Conservation (phyloP, 1,140 invertebrate genomes). For the Tyrophagus putrescentiae region DNA sequence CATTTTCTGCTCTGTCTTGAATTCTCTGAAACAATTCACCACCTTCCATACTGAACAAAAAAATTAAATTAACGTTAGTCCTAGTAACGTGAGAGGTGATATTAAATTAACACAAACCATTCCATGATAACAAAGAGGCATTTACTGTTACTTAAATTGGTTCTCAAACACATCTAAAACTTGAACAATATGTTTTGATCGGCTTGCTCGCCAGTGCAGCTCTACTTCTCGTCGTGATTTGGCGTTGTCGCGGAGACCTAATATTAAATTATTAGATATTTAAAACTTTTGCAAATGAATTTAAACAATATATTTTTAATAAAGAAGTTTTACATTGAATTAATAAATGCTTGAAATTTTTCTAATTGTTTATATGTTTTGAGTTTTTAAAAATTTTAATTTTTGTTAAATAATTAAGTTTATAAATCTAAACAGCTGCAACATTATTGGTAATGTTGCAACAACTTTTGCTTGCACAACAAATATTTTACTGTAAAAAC, state of each 20-base stretch:
- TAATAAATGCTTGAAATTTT: too few species aligned
- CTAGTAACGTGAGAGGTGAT: neutral
- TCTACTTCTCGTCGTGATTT: constrained; percentile 89
- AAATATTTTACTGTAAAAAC: too few species aligned
- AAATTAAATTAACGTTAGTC: constrained; percentile 46
- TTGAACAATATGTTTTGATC: constrained; percentile 78
- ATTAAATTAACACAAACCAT: constrained; percentile 60
- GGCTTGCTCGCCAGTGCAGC: constrained; percentile 78
- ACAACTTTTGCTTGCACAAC: too few species aligned
- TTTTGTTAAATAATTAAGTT: too few species aligned
- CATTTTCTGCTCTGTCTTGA: constrained; percentile 76
- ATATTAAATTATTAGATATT: too few species aligned
- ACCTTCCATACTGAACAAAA: constrained; percentile 70
- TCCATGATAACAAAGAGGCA: constrained; percentile 95
- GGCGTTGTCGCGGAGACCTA: constrained; percentile 75
- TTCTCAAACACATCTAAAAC: constrained; percentile 95
- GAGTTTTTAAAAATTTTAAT: too few species aligned
- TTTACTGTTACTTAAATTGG: constrained; percentile 65
- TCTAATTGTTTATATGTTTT: too few species aligned
- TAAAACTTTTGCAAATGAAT: too few species aligned
- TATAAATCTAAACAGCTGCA: too few species aligned
- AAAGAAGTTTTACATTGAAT: too few species aligned
- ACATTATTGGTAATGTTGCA: too few species aligned
- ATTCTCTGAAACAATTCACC: constrained; percentile 53
- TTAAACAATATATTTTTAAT: too few species aligned